Evolutionary conservation across 2,888 invertebrate species (phyloP), one percentile per base, ranked within the genome.

Genomic region (Meliscaeva auricollis): DNA sequence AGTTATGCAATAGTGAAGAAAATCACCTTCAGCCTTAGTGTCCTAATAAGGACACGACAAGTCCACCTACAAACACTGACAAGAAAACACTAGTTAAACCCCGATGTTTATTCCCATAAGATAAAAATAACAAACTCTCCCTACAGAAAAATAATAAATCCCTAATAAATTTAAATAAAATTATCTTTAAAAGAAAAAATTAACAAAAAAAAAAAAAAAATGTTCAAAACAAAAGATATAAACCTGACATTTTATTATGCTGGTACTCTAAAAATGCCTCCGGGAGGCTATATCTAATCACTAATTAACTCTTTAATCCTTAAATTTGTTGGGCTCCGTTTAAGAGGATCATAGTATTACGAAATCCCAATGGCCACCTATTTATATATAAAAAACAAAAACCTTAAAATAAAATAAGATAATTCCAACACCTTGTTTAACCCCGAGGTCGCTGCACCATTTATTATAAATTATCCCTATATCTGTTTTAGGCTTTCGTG

Each of bases 391-490:
- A 38, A 11, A 38, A 9, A 35, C 35, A 9, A 38, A 9, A 11
- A 13, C 38, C 11, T 56, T 56, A 6, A 17, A 20, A 58, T 38
- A 58, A 58, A 58, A 38, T n/a, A n/a, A n/a, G n/a, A n/a, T n/a
- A n/a, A n/a, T n/a, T 11, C 35, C 35, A 35, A 38, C 17, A 58
- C 35, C 38, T 58, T 38, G 1, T 35, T 58, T n/a, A 3, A 7
- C 35, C 22, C 5, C 20, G 11, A 66, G 50, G 66, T 66, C 66
- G 35, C 30, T 66, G 66, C 66, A 50, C 66, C 50, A 66, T 75
- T 75, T 79, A 70, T 84, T 82, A 76, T 66, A 38, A 11, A 3
- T 8, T 9, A 17, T 15, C 6, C 26, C 15, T 11, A n/a, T 52
- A 7, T n/a, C 7, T 30, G 17, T 26, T n/a, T 54, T 13, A 4